Evolutionary conservation across 2,113 vertebrate species (phyloP).

Genomic region (Balaeniceps rex): DNA sequence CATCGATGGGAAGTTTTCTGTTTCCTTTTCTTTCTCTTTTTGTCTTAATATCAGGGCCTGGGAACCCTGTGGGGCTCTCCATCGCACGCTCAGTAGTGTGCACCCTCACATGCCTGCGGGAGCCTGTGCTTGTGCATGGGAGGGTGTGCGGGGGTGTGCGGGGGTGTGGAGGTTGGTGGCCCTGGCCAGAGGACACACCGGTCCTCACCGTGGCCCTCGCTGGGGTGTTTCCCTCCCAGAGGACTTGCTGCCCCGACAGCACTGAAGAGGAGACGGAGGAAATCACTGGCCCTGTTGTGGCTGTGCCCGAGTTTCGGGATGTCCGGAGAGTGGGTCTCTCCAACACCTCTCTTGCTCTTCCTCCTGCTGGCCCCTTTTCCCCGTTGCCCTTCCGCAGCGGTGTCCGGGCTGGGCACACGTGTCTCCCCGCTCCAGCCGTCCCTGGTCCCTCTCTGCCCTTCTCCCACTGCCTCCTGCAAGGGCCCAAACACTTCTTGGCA

Average conservation of each 20-base stretch:
- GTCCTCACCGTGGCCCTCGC: not conserved
- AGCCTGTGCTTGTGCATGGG: not conserved
- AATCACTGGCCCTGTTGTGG: not conserved
- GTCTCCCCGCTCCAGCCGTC: rapidly evolving
- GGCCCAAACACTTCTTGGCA: not conserved
- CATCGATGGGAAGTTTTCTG: not conserved
- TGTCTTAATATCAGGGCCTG: too few species aligned
- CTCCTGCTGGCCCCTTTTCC: not conserved
- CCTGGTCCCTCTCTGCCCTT: not conserved
- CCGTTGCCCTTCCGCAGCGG: not conserved
- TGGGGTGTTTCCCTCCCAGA: not conserved
- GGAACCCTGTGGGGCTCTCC: not conserved
- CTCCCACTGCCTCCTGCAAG: not conserved
- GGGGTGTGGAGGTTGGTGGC: not conserved
- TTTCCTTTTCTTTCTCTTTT: not conserved
- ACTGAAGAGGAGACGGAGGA: not conserved
- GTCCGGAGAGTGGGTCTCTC: not conserved
- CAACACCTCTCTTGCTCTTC: too few species aligned
- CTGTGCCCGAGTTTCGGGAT: not conserved
- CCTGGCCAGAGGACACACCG: not conserved
- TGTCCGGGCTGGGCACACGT: not conserved
- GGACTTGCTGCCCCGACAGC: not conserved
- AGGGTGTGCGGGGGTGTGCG: too few species aligned
- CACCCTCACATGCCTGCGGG: rapidly evolving
- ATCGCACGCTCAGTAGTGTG: rapidly evolving